Base-by-base conservation (phyloP, 2,888 invertebrate genomes). In the Smittia sp. region DNA sequence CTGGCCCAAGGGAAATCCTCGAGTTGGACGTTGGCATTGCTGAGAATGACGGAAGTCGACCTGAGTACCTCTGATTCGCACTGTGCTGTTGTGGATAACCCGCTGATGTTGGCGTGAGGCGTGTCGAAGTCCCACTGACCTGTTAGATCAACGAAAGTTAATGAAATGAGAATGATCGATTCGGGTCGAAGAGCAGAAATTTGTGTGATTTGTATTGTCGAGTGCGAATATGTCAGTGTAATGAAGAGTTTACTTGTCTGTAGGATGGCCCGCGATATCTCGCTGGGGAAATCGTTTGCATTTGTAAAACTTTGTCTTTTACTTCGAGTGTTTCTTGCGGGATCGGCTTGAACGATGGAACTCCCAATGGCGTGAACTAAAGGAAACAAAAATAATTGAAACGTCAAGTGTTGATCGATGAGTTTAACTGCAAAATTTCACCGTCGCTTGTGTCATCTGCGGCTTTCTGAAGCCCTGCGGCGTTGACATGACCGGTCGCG, bases 301-400 rank as follows among this genome's bases (percentile, higher is more conserved):
- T 15, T n/a, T 13, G 13, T 11, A 46, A 46, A 46, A 46, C 46
- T 46, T 46, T 46, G n/a, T 46, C 46, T 46, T 46, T 46, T 27
- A 74, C 68, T n/a, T 65, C 46, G n/a, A 46, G 2, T 65, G 41
- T n/a, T 7, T 87, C 88, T 22, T 89, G 86, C 54, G 92, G 91
- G 76, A 93, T 85, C 0, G 93, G 93, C 79, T 87, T 90, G 81
- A 93, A 93, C 0, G 91, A 89, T 38, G 93, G 93, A 7, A 93
- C 87, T 7, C 87, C 86, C 81, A 86, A 82, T 1, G 85, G 84
- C 15, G 32, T 77, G 86, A 86, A 85, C 70, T 72, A 25, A 3
- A 2, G 3, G 24, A 11, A 15, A 38, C 38, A 38, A 22, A n/a
- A 32, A 18, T 22, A 41, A 22, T 41, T 41, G 41, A 11, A n/a